Evolutionary conservation across 92 coral and sea anemone species (phyloP), one percentile per base, ranked within the genome.

Genomic region (Umimayanthus kanabou): DNA sequence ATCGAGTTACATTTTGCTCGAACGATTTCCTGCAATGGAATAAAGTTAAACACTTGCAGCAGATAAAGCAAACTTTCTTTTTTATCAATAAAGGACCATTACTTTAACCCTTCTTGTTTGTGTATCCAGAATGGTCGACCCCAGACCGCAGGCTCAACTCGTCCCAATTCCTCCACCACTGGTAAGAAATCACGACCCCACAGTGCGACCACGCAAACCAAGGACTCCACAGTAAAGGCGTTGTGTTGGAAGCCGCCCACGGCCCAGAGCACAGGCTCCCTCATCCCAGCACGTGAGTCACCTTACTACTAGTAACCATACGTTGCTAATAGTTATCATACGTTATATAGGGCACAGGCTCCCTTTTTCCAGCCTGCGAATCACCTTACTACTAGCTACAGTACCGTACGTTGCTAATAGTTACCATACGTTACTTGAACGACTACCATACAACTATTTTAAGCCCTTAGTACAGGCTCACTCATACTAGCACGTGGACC

Each of bases 171-270:
- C 49, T 80, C 93, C 3, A 72, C 90, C 58, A 75, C 88, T 29
- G 95, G 88, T 0, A 92, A 88, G 88, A 93, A 91, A 91, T 82
- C 95, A 81, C 94, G 99, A 88, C 96, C 99, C 0, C 90, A 86
- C 50, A 97, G 98, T 89, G 96, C 98, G 9, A 89, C 93, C 6
- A 85, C 92, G 10, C 95, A 95, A 81, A 91, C 97, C 28, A 91
- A 92, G 85, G 99, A 95, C 74, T 94, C 98, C 29, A 53, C 99
- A 11, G 74, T 97, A 84, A 97, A 95, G 81, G 93, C 96, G n/a
- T 83, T 97, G 67, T 94, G 95, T 47, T 97, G 99, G 99, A 97
- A 95, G 80, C 95, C 99, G 7, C 88, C 96, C 49, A 91, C 98
- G 23, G 90, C 93, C 39, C 93, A 90, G 69, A 91, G 95, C 79